Conservation (phyloP, 2,888 invertebrate genomes). For the Halictus quadricinctus region DNA sequence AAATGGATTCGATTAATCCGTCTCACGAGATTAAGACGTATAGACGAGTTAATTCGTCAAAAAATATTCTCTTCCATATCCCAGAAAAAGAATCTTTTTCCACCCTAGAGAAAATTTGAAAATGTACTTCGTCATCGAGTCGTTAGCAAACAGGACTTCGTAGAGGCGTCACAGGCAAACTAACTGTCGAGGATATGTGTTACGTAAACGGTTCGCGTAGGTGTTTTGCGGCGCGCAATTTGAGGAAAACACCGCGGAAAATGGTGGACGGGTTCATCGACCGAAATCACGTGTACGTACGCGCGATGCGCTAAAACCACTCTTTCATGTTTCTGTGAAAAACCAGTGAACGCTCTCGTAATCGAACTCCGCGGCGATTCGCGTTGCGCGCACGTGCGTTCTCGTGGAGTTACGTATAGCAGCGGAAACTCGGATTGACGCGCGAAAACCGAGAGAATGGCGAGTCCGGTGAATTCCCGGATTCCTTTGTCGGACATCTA, state of each 20-base stretch:
- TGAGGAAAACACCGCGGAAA: slow-evolving; percentile 40
- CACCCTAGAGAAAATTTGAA: background rate
- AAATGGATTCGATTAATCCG: background rate
- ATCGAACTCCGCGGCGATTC: background rate
- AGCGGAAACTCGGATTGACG: background rate
- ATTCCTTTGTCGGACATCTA: background rate
- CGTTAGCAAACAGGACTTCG: background rate
- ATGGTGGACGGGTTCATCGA: slow-evolving; percentile 28
- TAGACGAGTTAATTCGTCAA: background rate
- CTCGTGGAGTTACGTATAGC: background rate
- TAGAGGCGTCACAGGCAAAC: background rate
- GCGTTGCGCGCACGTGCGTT: background rate
- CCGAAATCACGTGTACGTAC: slow-evolving; percentile 27
- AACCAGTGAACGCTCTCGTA: background rate
- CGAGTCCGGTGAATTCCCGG: background rate
- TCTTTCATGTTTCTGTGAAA: background rate
- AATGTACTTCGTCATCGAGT: background rate
- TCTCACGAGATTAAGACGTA: background rate
- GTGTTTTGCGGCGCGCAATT: slow-evolving; percentile 18
- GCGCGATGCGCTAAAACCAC: background rate
- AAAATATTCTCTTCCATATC: background rate
- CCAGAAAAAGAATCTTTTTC: background rate
- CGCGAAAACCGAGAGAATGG: slow-evolving; percentile 5
- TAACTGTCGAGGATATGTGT: background rate
- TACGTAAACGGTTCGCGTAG: slow-evolving; percentile 6